Evolutionary conservation across 2,888 invertebrate genomes (phyloP).

Genomic region (Teinopalpus imperialis): DNA sequence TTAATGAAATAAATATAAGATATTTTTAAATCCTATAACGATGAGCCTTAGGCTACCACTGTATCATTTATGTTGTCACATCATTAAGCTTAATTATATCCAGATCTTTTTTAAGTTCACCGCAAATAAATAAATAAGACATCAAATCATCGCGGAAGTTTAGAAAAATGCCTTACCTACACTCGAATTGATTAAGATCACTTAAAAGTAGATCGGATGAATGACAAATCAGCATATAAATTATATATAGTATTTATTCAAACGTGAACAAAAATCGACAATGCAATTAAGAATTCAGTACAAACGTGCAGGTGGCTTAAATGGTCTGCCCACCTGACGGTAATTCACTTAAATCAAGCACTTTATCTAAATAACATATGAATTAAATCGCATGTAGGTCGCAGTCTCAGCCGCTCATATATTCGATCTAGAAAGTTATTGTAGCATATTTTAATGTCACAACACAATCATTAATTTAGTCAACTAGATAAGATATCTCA

Average conservation of each 20-base stretch:
- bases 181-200: too few relatives aligned
- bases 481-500: not conserved
- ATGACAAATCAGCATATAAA: too few relatives aligned
- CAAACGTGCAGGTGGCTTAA: constrained; percentile 12
- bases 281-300: constrained; percentile 8
- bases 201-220: too few relatives aligned
- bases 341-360: constrained; percentile 15
- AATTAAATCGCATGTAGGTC: constrained; percentile 10
- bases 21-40: too few relatives aligned
- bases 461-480: not conserved
- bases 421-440: constrained; percentile 21
- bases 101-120: too few relatives aligned
- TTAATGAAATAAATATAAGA: too few relatives aligned
- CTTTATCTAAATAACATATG: constrained; percentile 18
- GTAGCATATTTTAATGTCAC: constrained; percentile 7
- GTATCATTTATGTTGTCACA: too few relatives aligned
- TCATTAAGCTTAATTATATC: too few relatives aligned
- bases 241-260: not conserved
- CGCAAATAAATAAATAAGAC: too few relatives aligned
- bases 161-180: too few relatives aligned
- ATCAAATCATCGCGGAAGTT: too few relatives aligned
- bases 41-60: too few relatives aligned
- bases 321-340: constrained; percentile 10
- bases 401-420: not conserved
- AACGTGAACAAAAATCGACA: constrained; percentile 2